Percentiles rank a stretch among this genome's conserved stretches.
phyloP scores from a whole-genome alignment of 1,140 invertebrate genomes.

The Drosophila erecta region DNA sequence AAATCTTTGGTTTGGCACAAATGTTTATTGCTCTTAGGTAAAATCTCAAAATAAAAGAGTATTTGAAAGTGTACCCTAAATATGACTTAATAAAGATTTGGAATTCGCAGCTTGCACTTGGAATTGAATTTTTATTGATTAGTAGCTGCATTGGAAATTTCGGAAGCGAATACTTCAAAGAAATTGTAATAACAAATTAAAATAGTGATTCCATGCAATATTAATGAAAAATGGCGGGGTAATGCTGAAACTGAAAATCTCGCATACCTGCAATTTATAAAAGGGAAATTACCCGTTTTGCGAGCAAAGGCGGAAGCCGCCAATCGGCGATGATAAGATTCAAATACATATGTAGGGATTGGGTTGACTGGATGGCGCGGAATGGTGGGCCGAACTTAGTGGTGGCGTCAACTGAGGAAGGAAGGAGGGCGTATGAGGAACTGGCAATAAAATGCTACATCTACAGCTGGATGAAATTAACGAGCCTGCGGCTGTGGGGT shows the following conservation, averaged over 20 bases:
- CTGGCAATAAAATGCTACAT: conserved; percentile 51
- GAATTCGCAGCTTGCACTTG: conserved; percentile 46
- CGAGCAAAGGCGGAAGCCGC: conserved; percentile 39
- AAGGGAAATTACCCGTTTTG: conserved; percentile 52
- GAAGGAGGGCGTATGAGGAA: conserved; percentile 63
- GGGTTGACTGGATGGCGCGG: not conserved
- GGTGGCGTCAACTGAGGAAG: conserved; percentile 36
- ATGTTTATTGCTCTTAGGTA: no score
- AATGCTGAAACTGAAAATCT: conserved; percentile 51
- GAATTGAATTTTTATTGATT: conserved; percentile 14
- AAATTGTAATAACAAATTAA: conserved; percentile 15
- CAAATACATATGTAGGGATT: not conserved
- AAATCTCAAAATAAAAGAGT: conserved; percentile 1
- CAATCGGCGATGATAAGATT: conserved; percentile 20
- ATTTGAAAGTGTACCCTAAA: conserved; percentile 3
- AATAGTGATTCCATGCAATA: conserved; percentile 2
- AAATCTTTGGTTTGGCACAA: not conserved
- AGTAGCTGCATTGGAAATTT: conserved; percentile 13
- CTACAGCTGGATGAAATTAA: conserved; percentile 23
- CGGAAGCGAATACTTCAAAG: conserved; percentile 18
- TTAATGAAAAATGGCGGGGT: not conserved
- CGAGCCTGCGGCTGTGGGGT: conserved; percentile 28
- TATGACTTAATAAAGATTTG: conserved; percentile 8
- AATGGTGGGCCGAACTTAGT: conserved; percentile 2
- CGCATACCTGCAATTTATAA: conserved; percentile 62